Percentiles rank a stretch among this genome's conserved stretches.
phyloP scores from a whole-genome alignment of 2,888 invertebrate species.

The Eremobia ochroleuca region DNA sequence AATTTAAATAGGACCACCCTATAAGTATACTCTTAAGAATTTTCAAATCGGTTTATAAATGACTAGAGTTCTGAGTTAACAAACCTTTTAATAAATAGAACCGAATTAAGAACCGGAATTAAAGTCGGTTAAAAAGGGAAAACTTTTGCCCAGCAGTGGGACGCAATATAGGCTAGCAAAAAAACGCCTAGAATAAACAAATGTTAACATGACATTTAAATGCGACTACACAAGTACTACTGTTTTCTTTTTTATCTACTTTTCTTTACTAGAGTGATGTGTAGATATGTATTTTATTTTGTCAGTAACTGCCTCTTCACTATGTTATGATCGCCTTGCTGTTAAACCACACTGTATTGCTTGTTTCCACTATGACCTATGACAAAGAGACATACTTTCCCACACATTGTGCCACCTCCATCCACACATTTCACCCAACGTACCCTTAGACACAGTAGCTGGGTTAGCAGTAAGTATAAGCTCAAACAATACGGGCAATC shows the following conservation, averaged over 20 bases:
- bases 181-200: not conserved
- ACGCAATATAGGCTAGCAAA: not conserved
- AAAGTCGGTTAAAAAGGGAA: not conserved
- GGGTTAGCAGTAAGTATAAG: conserved; percentile 40
- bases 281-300: not conserved
- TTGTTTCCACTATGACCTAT: not conserved
- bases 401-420: not conserved
- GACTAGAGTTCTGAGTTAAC: too few relatives aligned
- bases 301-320: not conserved
- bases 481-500: conserved; percentile 70
- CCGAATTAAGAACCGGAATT: too few relatives aligned
- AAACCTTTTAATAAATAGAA: too few relatives aligned
- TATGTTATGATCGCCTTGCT: not conserved
- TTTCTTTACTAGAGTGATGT: not conserved
- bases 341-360: conserved; percentile 7
- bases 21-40: too few relatives aligned
- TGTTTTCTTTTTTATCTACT: not conserved
- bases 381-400: conserved; percentile 3
- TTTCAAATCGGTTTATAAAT: too few relatives aligned
- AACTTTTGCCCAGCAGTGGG: not conserved
- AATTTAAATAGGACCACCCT: too few relatives aligned
- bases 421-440: conserved; percentile 16
- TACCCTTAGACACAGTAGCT: conserved; percentile 41
- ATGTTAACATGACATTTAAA: not conserved
- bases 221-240: not conserved